Evolutionary conservation across 35 echinoderm and acorn worm species (phyloP).

Genomic region (Eucidaris tribuloides): DNA sequence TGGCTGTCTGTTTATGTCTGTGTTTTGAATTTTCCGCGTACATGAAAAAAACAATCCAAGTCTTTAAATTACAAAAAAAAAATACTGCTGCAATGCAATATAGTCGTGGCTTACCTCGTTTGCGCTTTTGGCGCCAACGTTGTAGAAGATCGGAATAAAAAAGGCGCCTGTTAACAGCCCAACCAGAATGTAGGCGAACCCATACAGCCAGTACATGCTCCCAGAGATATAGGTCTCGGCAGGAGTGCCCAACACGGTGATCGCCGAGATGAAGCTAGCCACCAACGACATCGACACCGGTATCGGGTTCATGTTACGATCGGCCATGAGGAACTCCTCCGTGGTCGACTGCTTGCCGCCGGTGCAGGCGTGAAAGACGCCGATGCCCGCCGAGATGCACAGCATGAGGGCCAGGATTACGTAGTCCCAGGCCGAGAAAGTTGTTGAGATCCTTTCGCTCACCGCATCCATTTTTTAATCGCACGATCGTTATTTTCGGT

Average conservation of each 20-base stretch:
- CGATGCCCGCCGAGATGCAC: conserved; percentile 50
- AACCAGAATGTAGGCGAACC: conserved; percentile 41
- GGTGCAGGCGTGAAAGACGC: conserved; percentile 68
- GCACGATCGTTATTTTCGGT: too few species aligned
- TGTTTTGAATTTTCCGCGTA: too few species aligned
- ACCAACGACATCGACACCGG: conserved; percentile 65
- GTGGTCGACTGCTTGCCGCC: conserved; percentile 73
- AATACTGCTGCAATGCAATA: too few species aligned
- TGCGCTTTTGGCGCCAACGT: conserved; percentile 41
- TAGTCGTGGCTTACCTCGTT: conserved; percentile 77
- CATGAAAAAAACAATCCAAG: too few species aligned
- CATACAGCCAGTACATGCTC: conserved; percentile 79
- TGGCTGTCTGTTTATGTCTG: too few species aligned
- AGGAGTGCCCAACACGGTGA: conserved; percentile 80
- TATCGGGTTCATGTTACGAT: conserved; percentile 75
- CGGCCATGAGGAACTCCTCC: conserved; percentile 66
- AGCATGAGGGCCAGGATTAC: conserved; percentile 16
- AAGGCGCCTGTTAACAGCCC: conserved; percentile 1
- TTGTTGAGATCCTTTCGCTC: too few species aligned
- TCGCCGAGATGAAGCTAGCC: conserved; percentile 79
- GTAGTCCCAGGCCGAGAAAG: conserved; percentile 53
- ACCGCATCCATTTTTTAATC: too few species aligned
- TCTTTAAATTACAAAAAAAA: too few species aligned
- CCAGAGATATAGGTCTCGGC: conserved; percentile 79
- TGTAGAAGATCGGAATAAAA: conserved; percentile 72